A percentile compares a stretch with the other conserved stretches of the same genome.
These are phyloP conservation scores for Clavelina lepadiformis DNA, from an alignment of 23 tunicate genomes.

Conservation along the genomic window DNA sequence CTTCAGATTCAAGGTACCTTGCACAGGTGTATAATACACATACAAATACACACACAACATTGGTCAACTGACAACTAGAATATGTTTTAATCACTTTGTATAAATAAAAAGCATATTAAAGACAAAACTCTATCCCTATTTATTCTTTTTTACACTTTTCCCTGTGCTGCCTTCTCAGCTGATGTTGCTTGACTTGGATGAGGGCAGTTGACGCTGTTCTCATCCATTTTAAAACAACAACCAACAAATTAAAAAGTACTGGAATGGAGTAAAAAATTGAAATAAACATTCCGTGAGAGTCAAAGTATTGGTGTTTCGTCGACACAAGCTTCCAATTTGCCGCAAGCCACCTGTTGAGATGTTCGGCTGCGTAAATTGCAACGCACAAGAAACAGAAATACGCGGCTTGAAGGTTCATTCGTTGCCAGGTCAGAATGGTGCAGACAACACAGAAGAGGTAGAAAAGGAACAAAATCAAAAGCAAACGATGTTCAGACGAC, in stretches of 20 bases:
- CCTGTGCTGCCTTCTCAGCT: not conserved
- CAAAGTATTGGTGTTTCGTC: constrained; percentile 65
- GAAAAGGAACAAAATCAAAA: not conserved
- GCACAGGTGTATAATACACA: too few relatives aligned
- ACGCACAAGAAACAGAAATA: constrained; percentile 47
- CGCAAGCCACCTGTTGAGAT: constrained; percentile 43
- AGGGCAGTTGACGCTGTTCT: constrained; percentile 16
- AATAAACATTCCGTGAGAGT: constrained; percentile 67
- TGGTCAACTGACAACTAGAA: too few relatives aligned
- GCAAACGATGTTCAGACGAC: constrained; percentile 12
- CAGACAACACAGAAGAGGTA: constrained; percentile 1
- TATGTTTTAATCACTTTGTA: too few relatives aligned
- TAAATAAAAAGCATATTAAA: too few relatives aligned
- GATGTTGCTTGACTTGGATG: constrained; percentile 4
- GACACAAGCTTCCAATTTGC: constrained; percentile 52
- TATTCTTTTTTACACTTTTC: constrained; percentile 9
- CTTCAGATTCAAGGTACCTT: too few relatives aligned
- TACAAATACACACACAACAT: too few relatives aligned
- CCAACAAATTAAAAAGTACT: constrained; percentile 41
- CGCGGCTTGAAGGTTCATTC: constrained; percentile 31
- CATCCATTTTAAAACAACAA: constrained; percentile 31
- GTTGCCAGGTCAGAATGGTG: constrained; percentile 35
- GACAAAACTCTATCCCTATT: too few relatives aligned
- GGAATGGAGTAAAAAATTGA: constrained; percentile 77
- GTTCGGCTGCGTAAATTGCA: constrained; percentile 60